phyloP scores from a whole-genome alignment of 2,113 vertebrate species.

The Prolemur simus region DNA sequence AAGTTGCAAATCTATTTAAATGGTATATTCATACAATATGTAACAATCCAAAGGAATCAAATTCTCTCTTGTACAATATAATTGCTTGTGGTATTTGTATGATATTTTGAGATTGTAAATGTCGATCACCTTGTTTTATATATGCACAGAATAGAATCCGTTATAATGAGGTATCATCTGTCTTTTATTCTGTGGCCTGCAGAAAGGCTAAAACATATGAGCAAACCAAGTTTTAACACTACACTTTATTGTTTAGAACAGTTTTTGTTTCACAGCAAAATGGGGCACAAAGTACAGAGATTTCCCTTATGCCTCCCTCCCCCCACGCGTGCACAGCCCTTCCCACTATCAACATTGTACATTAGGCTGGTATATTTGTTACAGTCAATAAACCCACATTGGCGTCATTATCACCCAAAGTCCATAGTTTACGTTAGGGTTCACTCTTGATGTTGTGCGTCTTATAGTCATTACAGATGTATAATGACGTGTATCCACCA shows the following conservation, averaged over 20 bases:
- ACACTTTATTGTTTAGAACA: background rate
- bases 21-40: background rate
- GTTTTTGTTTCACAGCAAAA: background rate
- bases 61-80: background rate
- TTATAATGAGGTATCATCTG: background rate
- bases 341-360: background rate
- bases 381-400: background rate
- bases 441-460: background rate
- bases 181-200: background rate
- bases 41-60: background rate
- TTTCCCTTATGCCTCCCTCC: background rate
- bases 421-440: background rate
- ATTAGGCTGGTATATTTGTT: background rate
- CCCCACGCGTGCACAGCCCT: background rate
- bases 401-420: background rate
- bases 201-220: background rate
- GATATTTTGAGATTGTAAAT: constrained; percentile 36
- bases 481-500: background rate
- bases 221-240: background rate
- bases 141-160: background rate
- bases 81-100: background rate
- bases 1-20: background rate
- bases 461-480: background rate
- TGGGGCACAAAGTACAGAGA: background rate
- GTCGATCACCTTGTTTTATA: background rate